Conservation (phyloP, 2,888 invertebrate genomes). For the Drosophila limbata region DNA sequence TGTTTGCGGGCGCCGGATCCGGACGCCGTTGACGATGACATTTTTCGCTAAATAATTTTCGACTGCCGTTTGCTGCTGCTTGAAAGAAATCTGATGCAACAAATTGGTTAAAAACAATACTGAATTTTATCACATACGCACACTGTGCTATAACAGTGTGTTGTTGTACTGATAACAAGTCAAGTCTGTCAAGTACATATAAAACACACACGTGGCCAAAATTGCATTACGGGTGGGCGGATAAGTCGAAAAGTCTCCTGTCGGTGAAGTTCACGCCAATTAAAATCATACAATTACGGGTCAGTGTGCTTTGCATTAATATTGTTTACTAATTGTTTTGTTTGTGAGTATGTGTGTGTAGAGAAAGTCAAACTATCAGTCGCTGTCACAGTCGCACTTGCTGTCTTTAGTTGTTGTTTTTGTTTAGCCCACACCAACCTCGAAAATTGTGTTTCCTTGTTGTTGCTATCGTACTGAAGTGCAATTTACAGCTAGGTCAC, state of each 20-base stretch:
- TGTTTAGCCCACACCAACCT: conserved; percentile 42
- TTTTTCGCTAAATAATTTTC: conserved; percentile 56
- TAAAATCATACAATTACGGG: conserved; percentile 11
- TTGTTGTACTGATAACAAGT: conserved; percentile 23
- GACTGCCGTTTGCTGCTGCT: conserved; percentile 18
- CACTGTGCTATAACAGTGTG: background rate
- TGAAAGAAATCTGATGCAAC: conserved; percentile 41
- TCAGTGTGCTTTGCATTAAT: conserved; percentile 4
- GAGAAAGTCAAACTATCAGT: background rate
- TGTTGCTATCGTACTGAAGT: conserved; percentile 38
- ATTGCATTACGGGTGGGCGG: conserved; percentile 16
- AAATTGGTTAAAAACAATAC: conserved; percentile 4
- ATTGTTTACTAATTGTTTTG: background rate
- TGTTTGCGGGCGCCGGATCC: conserved; percentile 82
- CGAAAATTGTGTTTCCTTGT: conserved; percentile 39
- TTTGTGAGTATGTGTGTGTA: background rate
- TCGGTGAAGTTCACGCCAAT: background rate
- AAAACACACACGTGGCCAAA: conserved; percentile 47
- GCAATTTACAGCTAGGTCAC: conserved; percentile 56
- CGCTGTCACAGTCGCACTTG: background rate
- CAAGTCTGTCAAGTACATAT: conserved; percentile 5
- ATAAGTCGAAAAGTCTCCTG: background rate
- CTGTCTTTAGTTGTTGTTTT: conserved; percentile 1
- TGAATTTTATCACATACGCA: conserved; percentile 34
- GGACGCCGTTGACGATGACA: conserved; percentile 71